These are phyloP conservation scores for Moxostoma hubbsi DNA, from an alignment of 2,797 vertebrate species.

Conservation along the genomic window DNA sequence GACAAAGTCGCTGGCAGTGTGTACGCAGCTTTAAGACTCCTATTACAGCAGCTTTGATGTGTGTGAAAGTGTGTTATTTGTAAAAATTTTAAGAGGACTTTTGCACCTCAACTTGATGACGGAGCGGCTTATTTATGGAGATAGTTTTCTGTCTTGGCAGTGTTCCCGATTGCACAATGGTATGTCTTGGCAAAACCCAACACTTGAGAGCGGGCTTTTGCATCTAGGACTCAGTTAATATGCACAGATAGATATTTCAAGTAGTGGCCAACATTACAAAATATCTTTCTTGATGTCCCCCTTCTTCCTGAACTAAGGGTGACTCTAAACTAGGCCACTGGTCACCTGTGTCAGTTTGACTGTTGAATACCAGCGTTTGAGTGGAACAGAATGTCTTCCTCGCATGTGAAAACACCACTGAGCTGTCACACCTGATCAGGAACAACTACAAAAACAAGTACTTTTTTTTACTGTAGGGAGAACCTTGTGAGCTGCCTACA, in stretches of 20 bases:
- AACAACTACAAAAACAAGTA: neutral
- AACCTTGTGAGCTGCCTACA: neutral
- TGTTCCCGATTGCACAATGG: too few species aligned
- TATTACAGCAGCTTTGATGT: too few species aligned
- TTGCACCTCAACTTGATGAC: neutral
- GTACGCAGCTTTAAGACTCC: neutral
- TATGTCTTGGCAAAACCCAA: too few species aligned
- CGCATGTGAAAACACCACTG: slow-evolving; percentile 47
- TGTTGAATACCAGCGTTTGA: slow-evolving; percentile 20
- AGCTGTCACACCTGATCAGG: slow-evolving; percentile 55
- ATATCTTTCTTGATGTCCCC: neutral
- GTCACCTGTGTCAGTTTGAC: slow-evolving; percentile 38
- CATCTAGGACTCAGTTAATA: too few species aligned
- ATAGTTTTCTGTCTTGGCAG: too few species aligned
- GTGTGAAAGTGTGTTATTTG: too few species aligned
- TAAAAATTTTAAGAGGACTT: neutral
- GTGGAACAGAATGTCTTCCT: slow-evolving; percentile 28
- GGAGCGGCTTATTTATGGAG: too few species aligned
- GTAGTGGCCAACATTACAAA: slow-evolving; percentile 1
- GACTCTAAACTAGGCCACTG: slow-evolving; percentile 42
- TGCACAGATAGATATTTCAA: too few species aligned
- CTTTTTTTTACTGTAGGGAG: slow-evolving; percentile 23
- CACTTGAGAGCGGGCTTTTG: too few species aligned
- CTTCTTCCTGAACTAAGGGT: neutral
- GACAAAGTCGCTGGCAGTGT: too few species aligned